Evolutionary conservation across 2,888 invertebrate genomes (phyloP), one percentile per base, ranked within the genome.

Genomic region (Argynnis bischoffii): DNA sequence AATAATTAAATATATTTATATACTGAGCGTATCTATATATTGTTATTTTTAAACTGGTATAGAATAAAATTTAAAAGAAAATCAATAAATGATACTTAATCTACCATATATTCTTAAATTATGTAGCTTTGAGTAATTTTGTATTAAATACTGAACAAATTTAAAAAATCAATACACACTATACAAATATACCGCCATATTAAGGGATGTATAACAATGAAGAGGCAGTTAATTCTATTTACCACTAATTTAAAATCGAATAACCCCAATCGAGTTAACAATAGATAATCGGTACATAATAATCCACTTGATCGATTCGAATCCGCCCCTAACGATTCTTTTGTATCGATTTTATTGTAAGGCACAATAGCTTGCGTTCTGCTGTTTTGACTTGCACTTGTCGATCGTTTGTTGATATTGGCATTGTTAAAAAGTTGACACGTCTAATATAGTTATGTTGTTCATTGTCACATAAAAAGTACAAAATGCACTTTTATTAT

Each of bases 271-370:
- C 72, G 63, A 75, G 72, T 74, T 76, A 77, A 85, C 82, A 85
- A 85, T 67, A 69, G 70, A 72, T 70, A 72, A 72, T 72, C 75
- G 67, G 70, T 70, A 70, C 56, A 70, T 70, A 76, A 77, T 76
- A 76, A 70, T 72, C 83, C 88, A 89, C 89, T 89, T 88, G 89
- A 88, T 88, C 87, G 81, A 79, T 81, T 82, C 79, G 70, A 77
- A 80, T 85, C 77, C 81, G 78, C 78, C 78, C 77, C 81, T 79
- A 75, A 77, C 76, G 86, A 88, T 64, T 75, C 73, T 75, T 81
- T 84, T 83, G 83, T 82, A 76, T 70, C 66, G 70, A 73, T 66
- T 63, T 41, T 41, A 59, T 69, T 67, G 69, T 63, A 67, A 67
- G 54, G 46, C 47, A 61, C 71, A 71, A 71, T 68, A 59, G 64